phyloP scores from a whole-genome alignment of 1,140 invertebrate species.

The Drosophila sucinea region DNA sequence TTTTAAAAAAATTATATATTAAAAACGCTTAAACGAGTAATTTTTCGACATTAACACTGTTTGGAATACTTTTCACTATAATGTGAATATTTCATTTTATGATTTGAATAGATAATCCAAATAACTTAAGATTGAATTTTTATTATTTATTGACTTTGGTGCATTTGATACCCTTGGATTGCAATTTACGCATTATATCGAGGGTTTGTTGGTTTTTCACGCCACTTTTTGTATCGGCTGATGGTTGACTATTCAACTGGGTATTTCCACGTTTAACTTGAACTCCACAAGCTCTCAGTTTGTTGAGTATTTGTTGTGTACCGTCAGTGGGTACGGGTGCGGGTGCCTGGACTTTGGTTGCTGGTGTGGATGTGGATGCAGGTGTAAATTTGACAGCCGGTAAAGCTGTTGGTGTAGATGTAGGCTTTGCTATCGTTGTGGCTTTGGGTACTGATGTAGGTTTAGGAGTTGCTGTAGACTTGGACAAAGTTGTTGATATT shows the following conservation, averaged over 20 bases:
- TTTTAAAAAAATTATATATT: neutral
- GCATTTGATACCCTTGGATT: conserved; percentile 72
- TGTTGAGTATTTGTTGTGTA: conserved; percentile 69
- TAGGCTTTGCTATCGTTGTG: conserved; percentile 2
- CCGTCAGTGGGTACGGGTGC: conserved; percentile 27
- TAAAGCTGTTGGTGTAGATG: neutral
- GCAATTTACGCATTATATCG: conserved; percentile 69
- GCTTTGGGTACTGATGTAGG: neutral
- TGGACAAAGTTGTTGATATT: neutral
- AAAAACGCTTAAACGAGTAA: neutral
- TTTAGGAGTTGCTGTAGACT: neutral
- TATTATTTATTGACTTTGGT: conserved; percentile 54
- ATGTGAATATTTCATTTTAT: neutral
- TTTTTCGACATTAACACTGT: neutral
- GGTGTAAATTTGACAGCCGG: neutral
- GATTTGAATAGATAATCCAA: neutral
- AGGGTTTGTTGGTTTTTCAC: conserved; percentile 50
- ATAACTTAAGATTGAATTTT: neutral
- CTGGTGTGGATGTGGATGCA: neutral
- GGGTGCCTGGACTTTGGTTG: neutral
- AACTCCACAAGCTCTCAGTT: conserved; percentile 65
- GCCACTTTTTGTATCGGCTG: neutral
- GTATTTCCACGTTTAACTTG: conserved; percentile 65
- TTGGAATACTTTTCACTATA: neutral
- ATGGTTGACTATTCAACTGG: neutral